Conservation (phyloP, 2,888 invertebrate genomes). For the Anthrax anthrax region DNA sequence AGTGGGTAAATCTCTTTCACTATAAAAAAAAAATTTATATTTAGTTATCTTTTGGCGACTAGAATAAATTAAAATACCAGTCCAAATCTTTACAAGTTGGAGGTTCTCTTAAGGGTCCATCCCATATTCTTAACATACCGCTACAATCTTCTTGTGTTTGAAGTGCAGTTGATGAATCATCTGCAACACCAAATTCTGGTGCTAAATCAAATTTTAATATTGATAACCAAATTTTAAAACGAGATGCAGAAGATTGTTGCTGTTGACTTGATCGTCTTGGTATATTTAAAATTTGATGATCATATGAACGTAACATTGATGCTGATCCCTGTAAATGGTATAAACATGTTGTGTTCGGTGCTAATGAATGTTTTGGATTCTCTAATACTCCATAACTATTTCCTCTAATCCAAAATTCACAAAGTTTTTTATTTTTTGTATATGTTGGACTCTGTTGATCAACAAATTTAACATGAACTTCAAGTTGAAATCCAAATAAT, state of each 20-base stretch:
- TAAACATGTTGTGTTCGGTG: slow-evolving; percentile 77
- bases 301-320: slow-evolving; percentile 41
- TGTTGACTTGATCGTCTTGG: slow-evolving; percentile 39
- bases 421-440: slow-evolving; percentile 68
- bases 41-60: background rate
- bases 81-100: slow-evolving; percentile 66
- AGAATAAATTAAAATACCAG: slow-evolving; percentile 40
- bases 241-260: slow-evolving; percentile 40
- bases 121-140: slow-evolving; percentile 76
- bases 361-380: slow-evolving; percentile 71
- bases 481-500: slow-evolving; percentile 77
- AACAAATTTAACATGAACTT: slow-evolving; percentile 70
- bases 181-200: slow-evolving; percentile 39
- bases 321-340: slow-evolving; percentile 58
- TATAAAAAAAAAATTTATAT: slow-evolving; percentile 12
- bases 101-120: slow-evolving; percentile 63
- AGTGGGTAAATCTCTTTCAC: slow-evolving; percentile 30
- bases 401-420: slow-evolving; percentile 76
- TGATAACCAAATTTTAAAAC: slow-evolving; percentile 74
- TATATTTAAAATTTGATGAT: slow-evolving; percentile 34
- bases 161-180: slow-evolving; percentile 30
- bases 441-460: slow-evolving; percentile 71
- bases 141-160: slow-evolving; percentile 60
- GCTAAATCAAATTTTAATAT: slow-evolving; percentile 74
- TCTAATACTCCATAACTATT: slow-evolving; percentile 65